Conservation (phyloP, 2,113 vertebrate genomes). For the Mystacornis crossleyi region DNA sequence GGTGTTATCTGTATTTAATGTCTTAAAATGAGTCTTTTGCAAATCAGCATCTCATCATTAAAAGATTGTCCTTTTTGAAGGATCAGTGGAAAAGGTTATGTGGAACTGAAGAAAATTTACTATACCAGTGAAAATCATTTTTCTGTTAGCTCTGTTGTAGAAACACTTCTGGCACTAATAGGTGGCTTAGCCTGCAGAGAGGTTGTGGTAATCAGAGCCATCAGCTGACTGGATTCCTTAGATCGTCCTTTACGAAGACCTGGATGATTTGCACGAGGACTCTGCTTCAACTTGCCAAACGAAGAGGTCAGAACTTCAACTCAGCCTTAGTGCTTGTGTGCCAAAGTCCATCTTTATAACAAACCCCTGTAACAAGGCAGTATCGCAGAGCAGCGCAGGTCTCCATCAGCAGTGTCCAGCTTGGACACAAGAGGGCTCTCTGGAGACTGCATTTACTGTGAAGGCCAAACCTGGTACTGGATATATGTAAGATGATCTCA, state of each 20-base stretch:
- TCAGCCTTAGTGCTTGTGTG: background rate
- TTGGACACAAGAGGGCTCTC: background rate
- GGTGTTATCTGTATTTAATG: background rate
- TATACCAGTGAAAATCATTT: background rate
- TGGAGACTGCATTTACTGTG: background rate
- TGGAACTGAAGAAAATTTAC: background rate
- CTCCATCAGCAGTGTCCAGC: background rate
- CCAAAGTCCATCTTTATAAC: background rate
- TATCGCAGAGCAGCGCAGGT: background rate
- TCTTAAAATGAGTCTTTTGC: background rate
- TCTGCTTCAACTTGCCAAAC: conserved; percentile 87
- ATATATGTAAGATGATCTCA: background rate
- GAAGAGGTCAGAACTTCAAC: conserved; percentile 79
- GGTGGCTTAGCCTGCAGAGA: conserved; percentile 86
- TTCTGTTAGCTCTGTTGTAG: conserved; percentile 85
- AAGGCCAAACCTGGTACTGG: background rate
- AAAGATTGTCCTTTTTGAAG: background rate
- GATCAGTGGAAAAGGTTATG: background rate
- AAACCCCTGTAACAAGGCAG: background rate
- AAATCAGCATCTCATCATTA: background rate
- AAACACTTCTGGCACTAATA: conserved; percentile 88
- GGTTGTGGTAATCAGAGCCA: conserved; percentile 90
- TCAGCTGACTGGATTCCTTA: conserved; percentile 89
- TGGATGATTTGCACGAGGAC: conserved; percentile 89
- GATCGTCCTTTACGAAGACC: conserved; percentile 89